Evolutionary conservation across 2,888 invertebrate species (phyloP).

Genomic region (Drosophila pseudotalamancana): DNA sequence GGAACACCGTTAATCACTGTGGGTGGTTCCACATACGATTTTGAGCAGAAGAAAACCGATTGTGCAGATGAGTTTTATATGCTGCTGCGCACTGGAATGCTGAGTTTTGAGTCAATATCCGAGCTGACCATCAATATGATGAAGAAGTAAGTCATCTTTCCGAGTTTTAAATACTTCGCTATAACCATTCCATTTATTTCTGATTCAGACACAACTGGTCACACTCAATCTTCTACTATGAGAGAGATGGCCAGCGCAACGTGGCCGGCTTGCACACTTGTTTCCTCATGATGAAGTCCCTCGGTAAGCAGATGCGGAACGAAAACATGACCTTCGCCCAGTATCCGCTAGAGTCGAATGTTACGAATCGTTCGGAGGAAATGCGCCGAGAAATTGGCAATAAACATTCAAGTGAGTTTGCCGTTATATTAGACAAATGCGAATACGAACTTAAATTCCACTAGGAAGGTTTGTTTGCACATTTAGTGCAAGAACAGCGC

Average conservation of each 20-base stretch:
- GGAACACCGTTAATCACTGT: constrained; percentile 91
- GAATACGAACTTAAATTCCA: too few species aligned
- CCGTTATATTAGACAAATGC: neutral
- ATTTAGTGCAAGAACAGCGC: neutral
- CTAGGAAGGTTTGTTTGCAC: too few species aligned
- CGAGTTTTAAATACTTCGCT: neutral
- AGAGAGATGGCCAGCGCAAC: constrained; percentile 88
- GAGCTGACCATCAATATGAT: constrained; percentile 89
- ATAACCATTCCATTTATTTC: neutral
- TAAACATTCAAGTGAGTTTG: constrained; percentile 90
- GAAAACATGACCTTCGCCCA: constrained; percentile 83
- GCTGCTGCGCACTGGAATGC: constrained; percentile 89
- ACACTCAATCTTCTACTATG: constrained; percentile 90
- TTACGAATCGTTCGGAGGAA: constrained; percentile 87
- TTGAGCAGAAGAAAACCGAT: constrained; percentile 88
- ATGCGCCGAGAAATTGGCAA: constrained; percentile 88
- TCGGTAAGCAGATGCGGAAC: constrained; percentile 87
- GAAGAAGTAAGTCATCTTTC: constrained; percentile 86
- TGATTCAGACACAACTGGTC: constrained; percentile 89
- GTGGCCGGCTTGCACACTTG: constrained; percentile 90
- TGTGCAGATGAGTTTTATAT: constrained; percentile 92
- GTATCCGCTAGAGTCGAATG: constrained; percentile 79
- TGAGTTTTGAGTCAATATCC: constrained; percentile 90
- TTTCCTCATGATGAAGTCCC: constrained; percentile 89
- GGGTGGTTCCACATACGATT: constrained; percentile 92